A percentile compares a stretch with the other conserved stretches of the same genome.
Evolutionary conservation across 2,888 invertebrate genomes (phyloP).

Genomic region (Plemyria rubiginata): DNA sequence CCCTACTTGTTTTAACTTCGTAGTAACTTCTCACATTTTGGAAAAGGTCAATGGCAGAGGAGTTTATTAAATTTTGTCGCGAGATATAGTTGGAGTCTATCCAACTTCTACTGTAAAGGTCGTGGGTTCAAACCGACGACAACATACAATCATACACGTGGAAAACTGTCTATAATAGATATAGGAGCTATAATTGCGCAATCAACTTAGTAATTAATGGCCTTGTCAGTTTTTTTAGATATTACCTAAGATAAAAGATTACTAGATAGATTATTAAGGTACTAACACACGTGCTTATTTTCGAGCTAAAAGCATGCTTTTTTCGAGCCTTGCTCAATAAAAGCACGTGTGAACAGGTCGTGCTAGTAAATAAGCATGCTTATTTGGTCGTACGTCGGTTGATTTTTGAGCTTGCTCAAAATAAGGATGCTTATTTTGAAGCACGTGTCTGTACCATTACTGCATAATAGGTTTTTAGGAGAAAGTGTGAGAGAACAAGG

Average conservation of each 20-base stretch:
- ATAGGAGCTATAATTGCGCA: neutral
- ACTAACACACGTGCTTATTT: no score
- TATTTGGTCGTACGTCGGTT: no score
- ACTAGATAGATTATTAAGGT: no score
- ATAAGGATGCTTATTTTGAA: no score
- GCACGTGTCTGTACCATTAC: no score
- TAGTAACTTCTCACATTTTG: neutral
- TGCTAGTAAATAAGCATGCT: no score
- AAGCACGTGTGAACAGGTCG: no score
- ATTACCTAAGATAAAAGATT: neutral
- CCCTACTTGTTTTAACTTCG: neutral
- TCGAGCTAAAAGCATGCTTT: no score
- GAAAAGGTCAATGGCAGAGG: neutral
- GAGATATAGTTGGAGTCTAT: neutral
- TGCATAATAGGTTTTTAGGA: no score
- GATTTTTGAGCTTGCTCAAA: no score
- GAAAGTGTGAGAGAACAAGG: no score
- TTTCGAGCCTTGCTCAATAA: no score
- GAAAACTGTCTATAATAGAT: neutral
- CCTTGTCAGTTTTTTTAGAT: neutral
- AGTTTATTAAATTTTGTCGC: slow-evolving; percentile 3
- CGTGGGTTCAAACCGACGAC: slow-evolving; percentile 2
- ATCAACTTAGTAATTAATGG: neutral
- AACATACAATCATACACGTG: neutral
- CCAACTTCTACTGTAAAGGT: slow-evolving; percentile 2